These are phyloP conservation scores for Pseudomugil tenellus DNA, from an alignment of 2,797 vertebrate genomes.

Conservation along the genomic window DNA sequence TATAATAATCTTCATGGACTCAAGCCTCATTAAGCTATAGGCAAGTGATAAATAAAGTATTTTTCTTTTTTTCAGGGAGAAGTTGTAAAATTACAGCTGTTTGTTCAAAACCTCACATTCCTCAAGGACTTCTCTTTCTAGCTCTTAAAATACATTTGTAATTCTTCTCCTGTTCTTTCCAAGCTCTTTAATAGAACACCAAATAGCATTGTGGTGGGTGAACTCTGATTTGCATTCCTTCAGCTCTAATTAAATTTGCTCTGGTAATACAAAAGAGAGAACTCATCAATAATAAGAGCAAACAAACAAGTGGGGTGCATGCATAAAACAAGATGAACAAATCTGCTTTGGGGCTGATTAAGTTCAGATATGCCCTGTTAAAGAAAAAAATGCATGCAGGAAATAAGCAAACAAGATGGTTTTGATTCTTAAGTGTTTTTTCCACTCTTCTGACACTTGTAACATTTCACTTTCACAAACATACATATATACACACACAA, in stretches of 20 bases:
- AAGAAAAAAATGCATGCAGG: slow-evolving; percentile 29
- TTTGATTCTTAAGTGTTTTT: slow-evolving; percentile 14
- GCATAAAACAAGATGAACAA: slow-evolving; percentile 59
- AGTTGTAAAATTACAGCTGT: slow-evolving; percentile 50
- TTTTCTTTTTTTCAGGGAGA: slow-evolving; percentile 1
- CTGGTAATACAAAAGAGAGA: slow-evolving; percentile 75
- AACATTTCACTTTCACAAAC: no score
- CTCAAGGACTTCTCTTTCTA: slow-evolving; percentile 51
- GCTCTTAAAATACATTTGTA: slow-evolving; percentile 65
- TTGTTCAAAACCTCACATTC: slow-evolving; percentile 56
- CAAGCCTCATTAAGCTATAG: no score
- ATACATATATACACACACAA: no score
- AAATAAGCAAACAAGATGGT: slow-evolving; percentile 48
- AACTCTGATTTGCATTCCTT: slow-evolving; percentile 74
- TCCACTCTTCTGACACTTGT: background rate
- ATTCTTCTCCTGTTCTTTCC: slow-evolving; percentile 56
- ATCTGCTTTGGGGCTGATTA: slow-evolving; percentile 62
- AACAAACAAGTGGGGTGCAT: slow-evolving; percentile 66
- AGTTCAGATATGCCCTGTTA: slow-evolving; percentile 61
- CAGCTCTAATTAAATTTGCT: slow-evolving; percentile 78
- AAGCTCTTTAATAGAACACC: slow-evolving; percentile 66
- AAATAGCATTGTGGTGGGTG: slow-evolving; percentile 68
- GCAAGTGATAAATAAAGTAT: no score
- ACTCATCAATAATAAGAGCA: slow-evolving; percentile 70
- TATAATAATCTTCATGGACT: no score